Evolutionary conservation across 1,140 invertebrate genomes (phyloP).

Genomic region (Helicoverpa armigera): DNA sequence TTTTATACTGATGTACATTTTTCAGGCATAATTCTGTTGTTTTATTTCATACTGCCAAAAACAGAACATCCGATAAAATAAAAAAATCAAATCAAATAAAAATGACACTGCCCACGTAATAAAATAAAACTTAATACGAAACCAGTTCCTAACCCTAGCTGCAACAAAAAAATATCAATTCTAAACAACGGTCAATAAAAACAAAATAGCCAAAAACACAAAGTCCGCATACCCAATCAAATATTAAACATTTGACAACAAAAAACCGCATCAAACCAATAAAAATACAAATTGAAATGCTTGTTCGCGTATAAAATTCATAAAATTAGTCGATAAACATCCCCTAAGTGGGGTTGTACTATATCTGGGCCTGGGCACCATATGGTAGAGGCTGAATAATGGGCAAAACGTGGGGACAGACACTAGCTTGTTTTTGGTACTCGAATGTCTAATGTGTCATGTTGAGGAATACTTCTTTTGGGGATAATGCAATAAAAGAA

Average conservation of each 20-base stretch:
- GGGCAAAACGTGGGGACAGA: conserved; percentile 19
- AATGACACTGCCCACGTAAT: no score
- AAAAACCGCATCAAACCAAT: conserved; percentile 12
- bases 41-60: no score
- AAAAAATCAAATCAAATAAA: no score
- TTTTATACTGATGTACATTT: no score
- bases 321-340: conserved; percentile 47
- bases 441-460: conserved; percentile 6
- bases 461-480: background rate
- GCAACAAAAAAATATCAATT: no score
- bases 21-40: no score
- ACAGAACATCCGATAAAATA: no score
- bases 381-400: conserved; percentile 35
- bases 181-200: background rate
- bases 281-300: conserved; percentile 39
- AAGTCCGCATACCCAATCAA: conserved; percentile 12
- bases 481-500: background rate
- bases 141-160: no score
- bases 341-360: conserved; percentile 18
- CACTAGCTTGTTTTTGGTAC: conserved; percentile 1
- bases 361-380: conserved; percentile 37
- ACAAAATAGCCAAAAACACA: background rate
- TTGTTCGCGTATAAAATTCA: conserved; percentile 43
- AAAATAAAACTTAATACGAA: no score
- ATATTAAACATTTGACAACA: conserved; percentile 37